Percentiles rank a stretch among this genome's conserved stretches.
Conservation (phyloP, 2,888 invertebrate genomes). For the Lymantria dispar region DNA sequence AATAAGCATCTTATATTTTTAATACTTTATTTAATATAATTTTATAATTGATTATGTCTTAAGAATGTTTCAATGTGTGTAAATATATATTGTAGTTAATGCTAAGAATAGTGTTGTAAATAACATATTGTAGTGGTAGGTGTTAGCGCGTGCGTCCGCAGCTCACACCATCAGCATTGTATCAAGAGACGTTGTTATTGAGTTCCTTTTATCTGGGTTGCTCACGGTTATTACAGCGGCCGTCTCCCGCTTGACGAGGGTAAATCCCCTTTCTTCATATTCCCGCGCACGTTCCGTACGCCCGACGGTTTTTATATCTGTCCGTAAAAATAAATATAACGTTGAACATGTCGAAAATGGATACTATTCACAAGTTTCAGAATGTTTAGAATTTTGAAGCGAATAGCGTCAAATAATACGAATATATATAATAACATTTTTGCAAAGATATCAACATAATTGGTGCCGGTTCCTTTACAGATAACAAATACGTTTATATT, state of each 20-base stretch:
- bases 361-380: constrained; percentile 19
- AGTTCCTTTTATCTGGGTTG: constrained; percentile 60
- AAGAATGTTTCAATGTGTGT: not conserved
- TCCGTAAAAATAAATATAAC: constrained; percentile 35
- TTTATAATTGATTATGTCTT: too few species aligned
- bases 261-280: constrained; percentile 77
- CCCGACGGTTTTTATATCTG: constrained; percentile 35
- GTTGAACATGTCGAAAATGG: constrained; percentile 22
- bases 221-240: constrained; percentile 62
- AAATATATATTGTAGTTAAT: not conserved
- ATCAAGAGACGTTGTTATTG: constrained; percentile 42
- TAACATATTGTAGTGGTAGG: not conserved
- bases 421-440: not conserved
- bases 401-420: not conserved
- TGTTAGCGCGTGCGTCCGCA: constrained; percentile 5
- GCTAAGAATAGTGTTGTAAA: not conserved
- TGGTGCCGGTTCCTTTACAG: too few species aligned
- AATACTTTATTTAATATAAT: too few species aligned
- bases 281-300: constrained; percentile 40
- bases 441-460: not conserved
- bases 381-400: not conserved
- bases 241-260: constrained; percentile 71
- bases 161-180: constrained; percentile 29
- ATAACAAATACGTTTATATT: too few species aligned
- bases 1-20: too few species aligned